phyloP scores from a whole-genome alignment of 2,113 vertebrate species.

The Oreocharis arfaki region DNA sequence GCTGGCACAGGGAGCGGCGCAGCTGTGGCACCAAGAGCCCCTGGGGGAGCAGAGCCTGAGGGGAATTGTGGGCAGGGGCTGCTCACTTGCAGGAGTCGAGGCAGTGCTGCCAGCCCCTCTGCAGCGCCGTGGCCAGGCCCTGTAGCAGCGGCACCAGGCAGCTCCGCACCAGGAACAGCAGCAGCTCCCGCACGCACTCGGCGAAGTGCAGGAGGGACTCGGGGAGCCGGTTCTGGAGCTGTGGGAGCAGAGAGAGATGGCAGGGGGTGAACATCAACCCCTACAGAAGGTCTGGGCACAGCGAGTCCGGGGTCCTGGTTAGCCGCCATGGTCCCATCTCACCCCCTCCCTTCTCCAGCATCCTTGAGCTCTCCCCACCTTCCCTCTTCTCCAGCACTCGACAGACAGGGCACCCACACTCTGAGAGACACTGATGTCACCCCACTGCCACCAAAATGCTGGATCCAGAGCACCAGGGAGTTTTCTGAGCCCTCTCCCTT shows the following conservation, averaged over 20 bases:
- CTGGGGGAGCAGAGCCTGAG: fast-evolving
- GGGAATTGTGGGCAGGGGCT: fast-evolving
- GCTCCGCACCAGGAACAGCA: conserved; percentile 76
- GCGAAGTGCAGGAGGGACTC: conserved; percentile 74
- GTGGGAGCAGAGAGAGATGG: fast-evolving
- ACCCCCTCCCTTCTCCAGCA: neutral
- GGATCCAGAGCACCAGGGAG: neutral
- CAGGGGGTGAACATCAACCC: fast-evolving
- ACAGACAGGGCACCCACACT: neutral
- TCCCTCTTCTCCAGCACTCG: neutral
- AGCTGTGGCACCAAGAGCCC: fast-evolving
- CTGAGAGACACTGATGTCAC: neutral
- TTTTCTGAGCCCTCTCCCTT: neutral
- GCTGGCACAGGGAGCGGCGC: fast-evolving
- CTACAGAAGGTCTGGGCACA: too few species aligned
- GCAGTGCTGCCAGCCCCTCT: conserved; percentile 76
- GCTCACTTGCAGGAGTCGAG: conserved; percentile 87
- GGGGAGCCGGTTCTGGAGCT: conserved; percentile 76
- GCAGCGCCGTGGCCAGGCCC: conserved; percentile 51
- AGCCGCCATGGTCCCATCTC: fast-evolving
- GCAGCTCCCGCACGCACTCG: conserved; percentile 76
- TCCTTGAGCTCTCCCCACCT: fast-evolving
- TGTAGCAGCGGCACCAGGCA: conserved; percentile 78
- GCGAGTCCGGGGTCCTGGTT: fast-evolving
- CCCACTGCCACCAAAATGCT: neutral